Conservation (phyloP, 2,888 invertebrate genomes). For the Eupithecia insigniata region DNA sequence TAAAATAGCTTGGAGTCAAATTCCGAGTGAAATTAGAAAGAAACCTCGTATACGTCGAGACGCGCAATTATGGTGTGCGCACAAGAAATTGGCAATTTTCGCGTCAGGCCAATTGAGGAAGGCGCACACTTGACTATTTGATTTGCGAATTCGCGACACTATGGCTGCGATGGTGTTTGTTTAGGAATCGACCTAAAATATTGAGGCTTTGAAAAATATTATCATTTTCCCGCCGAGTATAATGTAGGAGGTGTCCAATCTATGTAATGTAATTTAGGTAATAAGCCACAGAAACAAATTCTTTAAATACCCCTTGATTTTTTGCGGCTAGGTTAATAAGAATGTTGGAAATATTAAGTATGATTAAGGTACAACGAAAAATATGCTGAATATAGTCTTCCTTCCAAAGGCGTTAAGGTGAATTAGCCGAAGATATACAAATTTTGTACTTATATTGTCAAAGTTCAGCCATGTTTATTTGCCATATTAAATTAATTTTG, state of each 20-base stretch:
- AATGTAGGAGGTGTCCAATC: no score
- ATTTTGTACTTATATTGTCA: not conserved
- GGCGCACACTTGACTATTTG: conserved; percentile 39
- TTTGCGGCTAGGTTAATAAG: no score
- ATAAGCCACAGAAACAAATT: no score
- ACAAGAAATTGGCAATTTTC: conserved; percentile 69
- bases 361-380: no score
- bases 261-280: no score
- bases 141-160: conserved; percentile 33
- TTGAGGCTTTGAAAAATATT: not conserved
- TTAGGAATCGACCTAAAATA: not conserved
- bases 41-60: conserved; percentile 49
- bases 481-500: not conserved
- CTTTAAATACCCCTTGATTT: no score
- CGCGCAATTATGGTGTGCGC: conserved; percentile 55
- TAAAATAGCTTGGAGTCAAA: conserved; percentile 32
- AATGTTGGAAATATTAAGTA: no score
- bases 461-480: no score
- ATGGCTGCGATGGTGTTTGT: conserved; percentile 11
- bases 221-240: not conserved
- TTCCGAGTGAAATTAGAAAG: conserved; percentile 42
- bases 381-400: no score
- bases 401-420: no score
- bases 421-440: no score
- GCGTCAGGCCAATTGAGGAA: conserved; percentile 59